These are phyloP conservation scores for Prietella phreatophila DNA, from an alignment of 2,113 vertebrate species.

Conservation along the genomic window DNA sequence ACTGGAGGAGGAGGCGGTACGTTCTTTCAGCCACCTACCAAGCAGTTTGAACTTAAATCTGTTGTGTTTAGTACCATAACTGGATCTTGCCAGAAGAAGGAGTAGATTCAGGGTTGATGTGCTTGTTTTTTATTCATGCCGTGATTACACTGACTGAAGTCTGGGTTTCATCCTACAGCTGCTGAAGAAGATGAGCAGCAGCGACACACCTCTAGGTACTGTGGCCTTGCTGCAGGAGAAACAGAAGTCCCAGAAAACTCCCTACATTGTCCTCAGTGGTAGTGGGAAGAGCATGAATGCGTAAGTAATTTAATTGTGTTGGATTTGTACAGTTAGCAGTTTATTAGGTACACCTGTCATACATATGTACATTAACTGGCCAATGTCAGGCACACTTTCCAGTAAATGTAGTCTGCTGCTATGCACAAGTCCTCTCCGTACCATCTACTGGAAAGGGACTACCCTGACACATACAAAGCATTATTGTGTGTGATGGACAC, in stretches of 20 bases:
- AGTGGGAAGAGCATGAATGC: constrained; percentile 94
- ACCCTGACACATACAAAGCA: not conserved
- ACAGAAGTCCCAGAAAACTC: constrained; percentile 92
- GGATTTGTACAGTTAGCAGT: not conserved
- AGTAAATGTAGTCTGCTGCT: not conserved
- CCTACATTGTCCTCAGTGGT: constrained; percentile 90
- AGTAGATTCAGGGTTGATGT: not conserved
- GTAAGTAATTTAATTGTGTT: constrained; percentile 58
- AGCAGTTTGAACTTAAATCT: not conserved
- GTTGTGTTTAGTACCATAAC: not conserved
- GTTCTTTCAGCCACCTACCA: constrained; percentile 39
- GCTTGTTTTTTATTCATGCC: not conserved
- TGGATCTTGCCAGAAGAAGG: not conserved
- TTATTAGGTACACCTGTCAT: not conserved
- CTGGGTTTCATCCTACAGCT: constrained; percentile 64
- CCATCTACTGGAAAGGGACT: not conserved
- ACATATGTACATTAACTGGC: not conserved
- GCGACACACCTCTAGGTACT: constrained; percentile 87
- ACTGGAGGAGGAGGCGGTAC: constrained; percentile 84
- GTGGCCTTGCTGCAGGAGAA: constrained; percentile 93
- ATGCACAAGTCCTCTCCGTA: not conserved
- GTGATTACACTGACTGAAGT: not conserved
- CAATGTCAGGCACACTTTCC: not conserved
- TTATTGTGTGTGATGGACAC: not conserved
- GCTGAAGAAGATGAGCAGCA: constrained; percentile 94